Conservation (phyloP, 2,888 invertebrate genomes). For the Colletes collaris region DNA sequence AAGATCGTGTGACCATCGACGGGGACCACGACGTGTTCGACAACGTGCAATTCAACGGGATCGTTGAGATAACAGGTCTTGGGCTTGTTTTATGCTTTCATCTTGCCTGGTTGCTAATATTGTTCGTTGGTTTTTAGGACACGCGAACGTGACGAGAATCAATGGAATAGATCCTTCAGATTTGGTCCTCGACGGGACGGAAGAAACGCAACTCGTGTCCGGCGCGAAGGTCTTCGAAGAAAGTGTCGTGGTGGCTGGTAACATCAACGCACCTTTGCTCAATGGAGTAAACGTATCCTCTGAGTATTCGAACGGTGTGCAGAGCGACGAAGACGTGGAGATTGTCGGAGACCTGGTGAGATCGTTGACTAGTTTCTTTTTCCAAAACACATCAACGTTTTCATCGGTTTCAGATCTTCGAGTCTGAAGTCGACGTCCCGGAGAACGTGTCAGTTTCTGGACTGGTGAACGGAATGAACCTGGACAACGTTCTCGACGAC, state of each 20-base stretch:
- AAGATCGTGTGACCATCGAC: constrained; percentile 67
- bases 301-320: constrained; percentile 62
- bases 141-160: constrained; percentile 54
- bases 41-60: constrained; percentile 68
- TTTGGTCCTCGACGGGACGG: constrained; percentile 61
- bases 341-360: constrained; percentile 74
- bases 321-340: constrained; percentile 64
- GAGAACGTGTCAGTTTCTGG: constrained; percentile 49
- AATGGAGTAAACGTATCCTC: constrained; percentile 62
- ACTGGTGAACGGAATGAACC: constrained; percentile 62
- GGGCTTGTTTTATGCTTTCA: neutral
- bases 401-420: constrained; percentile 63
- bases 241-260: constrained; percentile 61
- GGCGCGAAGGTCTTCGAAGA: constrained; percentile 64
- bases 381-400: too few relatives aligned
- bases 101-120: neutral
- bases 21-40: constrained; percentile 59
- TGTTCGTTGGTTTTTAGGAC: constrained; percentile 52
- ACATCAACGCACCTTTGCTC: constrained; percentile 55
- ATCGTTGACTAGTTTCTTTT: neutral
- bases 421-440: constrained; percentile 51
- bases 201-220: constrained; percentile 60
- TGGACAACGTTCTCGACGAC: constrained; percentile 29
- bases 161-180: constrained; percentile 70
- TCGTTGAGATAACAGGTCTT: constrained; percentile 68